These are phyloP conservation scores for Chironomus tepperi DNA, from an alignment of 1,140 invertebrate genomes.

Conservation along the genomic window DNA sequence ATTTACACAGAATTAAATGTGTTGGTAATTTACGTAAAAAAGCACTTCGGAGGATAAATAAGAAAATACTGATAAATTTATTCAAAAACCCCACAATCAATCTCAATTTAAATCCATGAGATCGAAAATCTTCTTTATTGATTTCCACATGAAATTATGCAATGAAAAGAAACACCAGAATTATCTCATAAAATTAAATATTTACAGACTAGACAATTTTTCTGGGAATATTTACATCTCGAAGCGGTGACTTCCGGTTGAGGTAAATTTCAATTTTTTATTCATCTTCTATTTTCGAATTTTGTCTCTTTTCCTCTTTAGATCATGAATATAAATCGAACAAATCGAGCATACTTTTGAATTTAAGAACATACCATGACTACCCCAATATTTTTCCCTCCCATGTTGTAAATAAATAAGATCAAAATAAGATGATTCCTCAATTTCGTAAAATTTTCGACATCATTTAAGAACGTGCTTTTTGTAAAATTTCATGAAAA, in stretches of 20 bases:
- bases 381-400: background rate
- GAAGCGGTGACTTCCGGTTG: background rate
- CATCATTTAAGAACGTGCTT: background rate
- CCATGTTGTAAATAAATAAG: background rate
- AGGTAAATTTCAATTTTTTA: background rate
- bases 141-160: background rate
- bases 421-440: too few species aligned
- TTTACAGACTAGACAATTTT: background rate
- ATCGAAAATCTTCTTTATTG: background rate
- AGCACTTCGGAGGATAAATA: too few species aligned
- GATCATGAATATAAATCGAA: background rate
- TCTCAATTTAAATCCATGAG: too few species aligned
- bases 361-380: background rate
- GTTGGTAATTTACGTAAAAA: too few species aligned
- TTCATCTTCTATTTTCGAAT: background rate
- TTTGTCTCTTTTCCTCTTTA: background rate
- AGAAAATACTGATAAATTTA: too few species aligned
- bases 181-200: conserved; percentile 10
- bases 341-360: background rate
- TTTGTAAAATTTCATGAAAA: background rate
- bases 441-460: background rate
- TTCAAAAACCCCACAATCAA: too few species aligned
- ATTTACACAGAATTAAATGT: too few species aligned
- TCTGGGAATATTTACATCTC: background rate
- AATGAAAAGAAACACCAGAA: background rate